Base-by-base conservation (phyloP, 2,888 invertebrate genomes). In the Reticulitermes lucifugus region DNA sequence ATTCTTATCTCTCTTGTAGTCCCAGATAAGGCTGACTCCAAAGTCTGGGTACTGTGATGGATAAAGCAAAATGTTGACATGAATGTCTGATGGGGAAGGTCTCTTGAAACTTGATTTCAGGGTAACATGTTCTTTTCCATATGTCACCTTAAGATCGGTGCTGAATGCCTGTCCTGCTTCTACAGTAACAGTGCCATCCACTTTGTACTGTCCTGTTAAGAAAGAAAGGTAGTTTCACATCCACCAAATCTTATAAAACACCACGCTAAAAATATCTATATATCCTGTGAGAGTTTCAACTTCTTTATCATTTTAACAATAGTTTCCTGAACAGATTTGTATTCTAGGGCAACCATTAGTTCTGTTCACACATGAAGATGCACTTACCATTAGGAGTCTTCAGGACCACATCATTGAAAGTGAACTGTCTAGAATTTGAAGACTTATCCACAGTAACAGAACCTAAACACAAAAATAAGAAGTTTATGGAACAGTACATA, bases 21-120 rank as follows among this genome's bases (percentile, higher is more conserved):
- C 93, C 88, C 93, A 94, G 65, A 93, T 92, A 6, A 94, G 51
- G 84, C 92, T 93, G 89, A 95, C 94, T 88, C 94, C 94, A 73
- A 93, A 89, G 77, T 91, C 91, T 0, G 94, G 94, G 88, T 94
- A 94, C 81, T 94, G 90, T 1, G 92, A 92, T 87, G 95, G 94
- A 86, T 92, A 90, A 86, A 94, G 92, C 84, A 92, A 91, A 0
- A 91, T 89, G 86, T 93, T 92, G 0, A 93, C 86, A 60, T 91
- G 92, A 25, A 92, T 89, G 59, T 92, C 91, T 1, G 90, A 88
- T 2, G 91, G 90, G n/a, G 91, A 91, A 0, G 91, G 84, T 5
- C 87, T 87, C n/a, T 91, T 91, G 1, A 91, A 91, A 77, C 92
- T 91, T 21, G 93, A 89, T 70, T 93, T 91, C 12, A 94, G 82